Evolutionary conservation across 1,140 invertebrate species (phyloP).

Genomic region (Drosophila miranda): DNA sequence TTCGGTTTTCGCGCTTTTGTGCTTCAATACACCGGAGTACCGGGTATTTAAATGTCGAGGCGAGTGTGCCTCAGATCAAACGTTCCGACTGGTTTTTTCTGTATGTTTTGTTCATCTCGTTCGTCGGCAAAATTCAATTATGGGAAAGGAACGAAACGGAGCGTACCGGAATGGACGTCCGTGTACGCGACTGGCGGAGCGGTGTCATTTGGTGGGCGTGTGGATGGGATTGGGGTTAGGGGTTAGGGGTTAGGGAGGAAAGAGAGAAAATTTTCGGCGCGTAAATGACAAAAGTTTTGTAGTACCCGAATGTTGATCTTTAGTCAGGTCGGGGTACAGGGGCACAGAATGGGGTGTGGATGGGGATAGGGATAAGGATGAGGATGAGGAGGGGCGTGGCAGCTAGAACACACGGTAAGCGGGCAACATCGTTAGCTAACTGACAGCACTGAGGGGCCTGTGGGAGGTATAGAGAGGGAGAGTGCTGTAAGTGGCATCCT

Average conservation of each 20-base stretch:
- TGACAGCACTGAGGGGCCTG: constrained; percentile 14
- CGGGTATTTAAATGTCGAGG: too few species aligned
- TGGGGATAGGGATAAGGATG: not conserved
- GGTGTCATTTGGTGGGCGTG: constrained; percentile 44
- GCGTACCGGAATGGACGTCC: not conserved
- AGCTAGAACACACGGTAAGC: constrained; percentile 48
- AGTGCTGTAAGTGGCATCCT: constrained; percentile 71
- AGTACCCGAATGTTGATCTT: constrained; percentile 73
- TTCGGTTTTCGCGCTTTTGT: too few species aligned
- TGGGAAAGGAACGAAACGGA: constrained; percentile 41
- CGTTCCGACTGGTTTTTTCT: not conserved
- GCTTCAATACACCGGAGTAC: too few species aligned
- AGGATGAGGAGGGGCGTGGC: constrained; percentile 1
- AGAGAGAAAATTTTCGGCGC: constrained; percentile 62
- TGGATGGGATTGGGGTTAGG: constrained; percentile 4
- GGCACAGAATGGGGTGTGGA: not conserved
- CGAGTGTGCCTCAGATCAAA: not conserved
- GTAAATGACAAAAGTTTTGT: constrained; percentile 77
- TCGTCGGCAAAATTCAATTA: constrained; percentile 67
- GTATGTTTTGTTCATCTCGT: constrained; percentile 24
- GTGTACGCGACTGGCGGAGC: constrained; percentile 8
- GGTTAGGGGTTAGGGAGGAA: not conserved
- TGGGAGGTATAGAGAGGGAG: not conserved
- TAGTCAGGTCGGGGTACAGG: constrained; percentile 47
- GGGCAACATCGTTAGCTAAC: constrained; percentile 74